Evolutionary conservation across 2,888 invertebrate genomes (phyloP).

Genomic region (Machimus atricapillus): DNA sequence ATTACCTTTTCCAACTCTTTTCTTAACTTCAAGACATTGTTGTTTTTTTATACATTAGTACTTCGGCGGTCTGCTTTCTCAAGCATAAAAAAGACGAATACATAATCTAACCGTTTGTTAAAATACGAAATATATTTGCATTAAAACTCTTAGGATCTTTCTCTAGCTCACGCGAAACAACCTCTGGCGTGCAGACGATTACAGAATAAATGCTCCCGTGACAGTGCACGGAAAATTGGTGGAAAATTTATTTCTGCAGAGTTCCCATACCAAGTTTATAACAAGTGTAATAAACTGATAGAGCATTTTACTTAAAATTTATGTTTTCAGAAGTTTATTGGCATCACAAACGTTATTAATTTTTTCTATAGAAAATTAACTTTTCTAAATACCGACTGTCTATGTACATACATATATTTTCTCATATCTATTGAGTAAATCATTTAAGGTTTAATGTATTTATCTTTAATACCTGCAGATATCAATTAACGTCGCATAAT

Average conservation of each 20-base stretch:
- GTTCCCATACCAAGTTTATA: neutral
- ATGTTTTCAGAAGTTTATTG: too few species aligned
- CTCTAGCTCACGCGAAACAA: neutral
- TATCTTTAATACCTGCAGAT: neutral
- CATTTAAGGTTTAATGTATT: neutral
- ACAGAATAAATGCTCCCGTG: neutral
- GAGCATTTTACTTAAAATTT: neutral
- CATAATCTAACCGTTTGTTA: neutral
- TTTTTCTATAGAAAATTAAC: too few species aligned
- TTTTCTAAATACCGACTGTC: neutral
- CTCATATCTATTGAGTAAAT: neutral
- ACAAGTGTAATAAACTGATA: neutral
- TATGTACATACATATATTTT: neutral
- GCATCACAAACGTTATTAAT: too few species aligned
- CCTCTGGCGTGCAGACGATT: neutral
- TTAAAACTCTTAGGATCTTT: neutral
- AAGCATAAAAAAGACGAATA: neutral
- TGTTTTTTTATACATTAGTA: neutral
- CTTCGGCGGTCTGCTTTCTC: neutral
- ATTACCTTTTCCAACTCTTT: neutral
- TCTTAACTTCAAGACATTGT: neutral
- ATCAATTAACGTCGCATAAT: neutral
- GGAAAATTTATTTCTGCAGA: neutral
- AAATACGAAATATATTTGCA: neutral
- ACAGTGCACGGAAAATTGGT: neutral